Evolutionary conservation across 2,113 vertebrate genomes (phyloP), one percentile per base, ranked within the genome.

Genomic region (Atlantisia rogersi): DNA sequence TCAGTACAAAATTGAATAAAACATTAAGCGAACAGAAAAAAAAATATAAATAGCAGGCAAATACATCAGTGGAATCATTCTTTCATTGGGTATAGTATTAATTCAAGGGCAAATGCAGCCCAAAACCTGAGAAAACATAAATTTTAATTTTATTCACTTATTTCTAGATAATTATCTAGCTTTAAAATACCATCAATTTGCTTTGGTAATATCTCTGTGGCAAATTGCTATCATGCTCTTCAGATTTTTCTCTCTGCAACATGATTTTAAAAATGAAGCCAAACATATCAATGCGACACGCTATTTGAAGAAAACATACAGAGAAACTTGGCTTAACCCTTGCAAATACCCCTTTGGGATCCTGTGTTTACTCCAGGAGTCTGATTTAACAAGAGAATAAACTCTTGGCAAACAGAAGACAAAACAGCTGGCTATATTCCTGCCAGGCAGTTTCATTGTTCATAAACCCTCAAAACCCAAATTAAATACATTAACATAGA

Each of bases 391-490:
- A 86, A 39, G 29, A 64, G 25, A 76, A 89, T 87, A 88, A 94
- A 42, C 35, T 56, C 22, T 26, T 67, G n/a, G 85, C 48, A 94
- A 91, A 52, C 10, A 73, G 35, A 73, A 85, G 32, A 64, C 69
- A 84, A 79, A 94, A 32, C 15, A 64, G 32, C 53, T 74, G 46
- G 35, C 26, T 92, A 32, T 35, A 58, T 74, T 94, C 40, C 26
- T 93, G 69, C 42, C 80, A 90, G 44, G 46, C 26, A 74, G 53
- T 93, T 93, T 90, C 82, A 80, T 64, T 84, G 67, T 78, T 82
- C 90, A 74, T 93, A 89, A 82, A 29, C 35, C 5, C 29, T 8
- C 21, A 1, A 32, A 93, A 94, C 35, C 11, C 13, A 89, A 91
- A 76, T 32, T 2, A 91, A 90, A 83, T 74, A 70, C 9, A 52